A percentile compares a stretch with the other conserved stretches of the same genome.
Conservation (phyloP, 2,888 invertebrate species). For the Protonemura montana region DNA sequence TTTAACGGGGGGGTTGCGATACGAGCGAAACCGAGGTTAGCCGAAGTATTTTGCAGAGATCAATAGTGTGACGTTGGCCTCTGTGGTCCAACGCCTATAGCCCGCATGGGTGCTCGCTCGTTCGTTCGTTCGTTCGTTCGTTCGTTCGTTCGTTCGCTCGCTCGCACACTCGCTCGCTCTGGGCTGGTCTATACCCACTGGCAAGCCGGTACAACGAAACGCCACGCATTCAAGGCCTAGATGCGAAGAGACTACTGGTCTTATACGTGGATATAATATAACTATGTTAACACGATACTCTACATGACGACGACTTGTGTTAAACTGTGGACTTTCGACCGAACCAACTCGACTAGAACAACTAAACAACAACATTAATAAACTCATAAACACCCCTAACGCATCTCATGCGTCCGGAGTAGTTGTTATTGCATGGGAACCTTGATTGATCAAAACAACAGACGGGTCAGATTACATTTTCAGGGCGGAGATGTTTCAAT, state of each 20-base stretch:
- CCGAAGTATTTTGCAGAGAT: constrained; percentile 40
- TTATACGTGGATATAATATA: not conserved
- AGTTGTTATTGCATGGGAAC: not conserved
- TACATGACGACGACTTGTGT: not conserved
- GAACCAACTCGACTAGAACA: not conserved
- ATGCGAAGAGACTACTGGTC: not conserved
- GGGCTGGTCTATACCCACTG: not conserved
- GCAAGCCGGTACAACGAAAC: not conserved
- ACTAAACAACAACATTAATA: constrained; percentile 5
- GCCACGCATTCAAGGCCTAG: not conserved
- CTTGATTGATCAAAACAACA: not conserved
- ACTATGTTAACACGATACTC: constrained; percentile 12
- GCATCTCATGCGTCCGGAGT: not conserved
- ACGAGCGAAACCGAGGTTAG: constrained; percentile 27
- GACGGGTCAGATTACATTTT: not conserved
- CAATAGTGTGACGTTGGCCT: constrained; percentile 36
- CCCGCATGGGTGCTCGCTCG: constrained; percentile 9
- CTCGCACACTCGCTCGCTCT: no score
- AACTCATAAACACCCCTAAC: constrained; percentile 7
- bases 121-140: no score
- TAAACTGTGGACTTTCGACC: not conserved
- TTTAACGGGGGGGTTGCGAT: constrained; percentile 23
- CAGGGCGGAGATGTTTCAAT: not conserved
- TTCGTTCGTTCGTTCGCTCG: not conserved
- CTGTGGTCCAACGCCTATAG: constrained; percentile 32